Conservation (phyloP, 2,888 invertebrate genomes). For the Philonicus albiceps region DNA sequence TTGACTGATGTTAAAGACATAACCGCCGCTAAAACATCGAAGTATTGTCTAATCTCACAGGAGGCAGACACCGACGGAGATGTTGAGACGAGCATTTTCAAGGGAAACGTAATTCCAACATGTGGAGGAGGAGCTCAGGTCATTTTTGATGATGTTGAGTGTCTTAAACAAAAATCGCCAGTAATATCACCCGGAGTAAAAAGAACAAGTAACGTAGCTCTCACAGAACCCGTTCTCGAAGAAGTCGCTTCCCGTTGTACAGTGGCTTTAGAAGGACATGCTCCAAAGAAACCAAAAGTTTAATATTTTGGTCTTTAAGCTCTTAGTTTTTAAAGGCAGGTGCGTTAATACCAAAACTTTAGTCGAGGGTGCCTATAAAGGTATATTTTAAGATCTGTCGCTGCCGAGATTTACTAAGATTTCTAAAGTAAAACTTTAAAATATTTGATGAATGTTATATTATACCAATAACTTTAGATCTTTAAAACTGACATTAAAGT, state of each 20-base stretch:
- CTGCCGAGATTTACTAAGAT: too few species aligned
- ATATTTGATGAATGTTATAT: too few species aligned
- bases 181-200: slow-evolving; percentile 64
- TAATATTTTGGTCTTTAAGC: slow-evolving; percentile 46
- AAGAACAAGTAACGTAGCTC: slow-evolving; percentile 57
- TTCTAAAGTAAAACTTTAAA: too few species aligned
- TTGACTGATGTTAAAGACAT: slow-evolving; percentile 82
- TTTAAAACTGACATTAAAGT: neutral
- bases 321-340: neutral
- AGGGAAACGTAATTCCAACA: slow-evolving; percentile 94
- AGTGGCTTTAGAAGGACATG: slow-evolving; percentile 62
- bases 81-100: slow-evolving; percentile 90
- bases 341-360: too few species aligned
- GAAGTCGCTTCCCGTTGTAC: slow-evolving; percentile 61
- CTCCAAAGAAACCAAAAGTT: slow-evolving; percentile 60
- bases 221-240: slow-evolving; percentile 49
- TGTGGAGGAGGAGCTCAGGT: slow-evolving; percentile 95
- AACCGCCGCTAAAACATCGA: slow-evolving; percentile 74
- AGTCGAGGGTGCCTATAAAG: too few species aligned
- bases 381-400: neutral
- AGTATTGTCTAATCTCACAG: slow-evolving; percentile 93
- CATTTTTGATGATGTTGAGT: slow-evolving; percentile 93
- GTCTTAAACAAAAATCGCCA: slow-evolving; percentile 82
- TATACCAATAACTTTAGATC: neutral
- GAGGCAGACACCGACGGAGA: slow-evolving; percentile 92